phyloP scores from a whole-genome alignment of 2,888 invertebrate species.

The Phalangium opilio region DNA sequence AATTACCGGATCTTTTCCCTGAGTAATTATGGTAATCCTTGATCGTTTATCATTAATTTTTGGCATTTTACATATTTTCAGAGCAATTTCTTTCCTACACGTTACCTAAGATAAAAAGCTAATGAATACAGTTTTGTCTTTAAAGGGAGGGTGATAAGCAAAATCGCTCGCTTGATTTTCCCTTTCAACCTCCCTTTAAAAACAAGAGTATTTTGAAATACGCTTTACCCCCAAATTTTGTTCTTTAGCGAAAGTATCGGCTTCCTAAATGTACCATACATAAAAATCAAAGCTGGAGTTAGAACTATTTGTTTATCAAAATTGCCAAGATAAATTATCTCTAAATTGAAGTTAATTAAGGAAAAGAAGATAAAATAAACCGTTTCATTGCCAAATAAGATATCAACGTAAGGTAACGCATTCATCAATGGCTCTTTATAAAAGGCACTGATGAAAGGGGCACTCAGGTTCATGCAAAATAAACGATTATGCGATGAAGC shows the following conservation, averaged over 20 bases:
- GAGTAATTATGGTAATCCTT: slow-evolving; percentile 81
- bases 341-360: too few species aligned
- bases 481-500: slow-evolving; percentile 54
- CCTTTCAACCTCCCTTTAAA: too few species aligned
- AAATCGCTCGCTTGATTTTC: too few species aligned
- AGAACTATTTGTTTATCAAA: too few species aligned
- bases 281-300: too few species aligned
- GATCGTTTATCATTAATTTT: slow-evolving; percentile 49
- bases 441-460: slow-evolving; percentile 79
- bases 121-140: neutral
- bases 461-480: slow-evolving; percentile 88
- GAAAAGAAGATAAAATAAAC: slow-evolving; percentile 26
- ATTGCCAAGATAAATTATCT: too few species aligned
- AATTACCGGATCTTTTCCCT: slow-evolving; percentile 70
- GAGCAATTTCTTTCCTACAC: slow-evolving; percentile 67
- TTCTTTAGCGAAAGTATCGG: slow-evolving; percentile 62
- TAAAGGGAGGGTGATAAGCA: too few species aligned
- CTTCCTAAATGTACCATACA: too few species aligned
- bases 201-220: too few species aligned
- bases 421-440: slow-evolving; percentile 66
- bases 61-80: slow-evolving; percentile 54
- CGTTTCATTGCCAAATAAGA: slow-evolving; percentile 56
- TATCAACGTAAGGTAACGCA: slow-evolving; percentile 77
- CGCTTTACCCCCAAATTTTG: slow-evolving; percentile 42
- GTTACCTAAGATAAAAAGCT: slow-evolving; percentile 34